phyloP scores from a whole-genome alignment of 2,797 vertebrate genomes.

The Danio albolineatus region DNA sequence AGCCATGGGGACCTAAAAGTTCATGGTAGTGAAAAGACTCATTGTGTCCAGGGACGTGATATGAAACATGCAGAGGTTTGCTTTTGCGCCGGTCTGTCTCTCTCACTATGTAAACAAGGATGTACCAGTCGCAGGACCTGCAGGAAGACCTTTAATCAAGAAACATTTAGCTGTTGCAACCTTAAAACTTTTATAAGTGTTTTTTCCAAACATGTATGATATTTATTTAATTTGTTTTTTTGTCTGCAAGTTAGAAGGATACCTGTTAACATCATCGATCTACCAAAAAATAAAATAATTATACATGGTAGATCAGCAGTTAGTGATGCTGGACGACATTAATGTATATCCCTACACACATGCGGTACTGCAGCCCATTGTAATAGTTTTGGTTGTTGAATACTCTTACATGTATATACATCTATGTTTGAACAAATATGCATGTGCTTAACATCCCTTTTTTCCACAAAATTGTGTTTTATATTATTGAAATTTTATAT shows the following conservation, averaged over 20 bases:
- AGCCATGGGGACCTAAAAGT: conserved; percentile 68
- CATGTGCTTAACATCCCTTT: background rate
- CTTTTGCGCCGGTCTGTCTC: conserved; percentile 42
- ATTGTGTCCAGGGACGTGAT: conserved; percentile 64
- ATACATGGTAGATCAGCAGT: no score
- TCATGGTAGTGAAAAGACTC: conserved; percentile 58
- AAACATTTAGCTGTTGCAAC: background rate
- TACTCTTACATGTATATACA: background rate
- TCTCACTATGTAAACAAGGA: conserved; percentile 54
- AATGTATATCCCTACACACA: no score
- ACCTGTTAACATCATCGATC: no score
- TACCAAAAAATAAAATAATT: no score
- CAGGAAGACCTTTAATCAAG: conserved; percentile 36
- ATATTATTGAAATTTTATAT: no score
- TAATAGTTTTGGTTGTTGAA: no score
- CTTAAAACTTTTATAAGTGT: background rate
- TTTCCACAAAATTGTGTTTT: no score
- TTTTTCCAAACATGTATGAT: background rate
- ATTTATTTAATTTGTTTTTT: background rate
- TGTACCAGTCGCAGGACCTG: conserved; percentile 55
- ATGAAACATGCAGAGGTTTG: conserved; percentile 62
- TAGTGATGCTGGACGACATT: no score
- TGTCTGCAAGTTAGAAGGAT: no score
- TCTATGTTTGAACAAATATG: background rate
- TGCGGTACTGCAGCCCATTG: no score